Conservation (phyloP, 2,888 invertebrate genomes). For the Saturnia japonica region DNA sequence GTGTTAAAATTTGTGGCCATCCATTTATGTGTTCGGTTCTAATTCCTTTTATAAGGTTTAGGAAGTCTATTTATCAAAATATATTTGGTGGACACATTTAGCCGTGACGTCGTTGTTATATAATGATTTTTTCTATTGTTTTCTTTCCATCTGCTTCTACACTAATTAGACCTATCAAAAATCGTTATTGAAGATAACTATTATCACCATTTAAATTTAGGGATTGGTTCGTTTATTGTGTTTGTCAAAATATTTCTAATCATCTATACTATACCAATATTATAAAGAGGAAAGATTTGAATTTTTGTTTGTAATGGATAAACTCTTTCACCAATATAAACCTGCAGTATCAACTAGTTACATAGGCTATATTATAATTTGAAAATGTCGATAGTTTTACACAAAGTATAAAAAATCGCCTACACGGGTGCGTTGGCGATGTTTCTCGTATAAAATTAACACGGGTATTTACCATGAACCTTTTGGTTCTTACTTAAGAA, state of each 20-base stretch:
- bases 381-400: too few species aligned
- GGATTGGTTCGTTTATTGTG: background rate
- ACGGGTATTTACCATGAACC: too few species aligned
- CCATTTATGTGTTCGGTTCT: background rate
- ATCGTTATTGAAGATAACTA: background rate
- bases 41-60: background rate
- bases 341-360: too few species aligned
- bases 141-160: background rate
- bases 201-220: background rate
- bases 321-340: too few species aligned
- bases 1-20: conserved; percentile 7
- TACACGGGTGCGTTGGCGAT: too few species aligned
- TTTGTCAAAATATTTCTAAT: background rate
- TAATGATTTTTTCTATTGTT: background rate
- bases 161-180: background rate
- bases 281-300: too few species aligned
- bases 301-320: too few species aligned
- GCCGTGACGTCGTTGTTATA: background rate
- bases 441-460: too few species aligned
- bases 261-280: too few species aligned
- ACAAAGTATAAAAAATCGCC: too few species aligned
- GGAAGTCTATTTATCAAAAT: background rate
- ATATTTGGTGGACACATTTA: background rate
- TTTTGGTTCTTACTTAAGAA: background rate
- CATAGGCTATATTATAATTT: too few species aligned